Evolutionary conservation across 64 coral and sea anemone species (phyloP).

Genomic region (Pocillopora damicornis): DNA sequence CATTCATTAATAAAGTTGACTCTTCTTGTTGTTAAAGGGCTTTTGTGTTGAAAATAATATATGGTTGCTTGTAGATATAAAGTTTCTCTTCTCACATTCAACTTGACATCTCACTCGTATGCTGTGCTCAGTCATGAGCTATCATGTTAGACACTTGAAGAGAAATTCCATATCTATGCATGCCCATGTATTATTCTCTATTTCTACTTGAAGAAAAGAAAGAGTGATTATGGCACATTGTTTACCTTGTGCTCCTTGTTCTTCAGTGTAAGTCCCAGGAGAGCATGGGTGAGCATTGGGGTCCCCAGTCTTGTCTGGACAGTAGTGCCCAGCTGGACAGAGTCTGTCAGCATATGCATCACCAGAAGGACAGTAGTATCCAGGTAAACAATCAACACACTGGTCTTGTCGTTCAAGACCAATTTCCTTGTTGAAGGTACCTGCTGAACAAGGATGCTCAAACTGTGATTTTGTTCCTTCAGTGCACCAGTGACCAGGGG

Average conservation of each 20-base stretch:
- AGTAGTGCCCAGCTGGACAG: constrained; percentile 84
- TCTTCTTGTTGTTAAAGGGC: too few relatives aligned
- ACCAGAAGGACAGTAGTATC: constrained; percentile 72
- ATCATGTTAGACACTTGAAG: too few relatives aligned
- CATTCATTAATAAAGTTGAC: too few relatives aligned
- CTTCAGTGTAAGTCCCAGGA: constrained; percentile 83
- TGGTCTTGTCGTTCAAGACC: constrained; percentile 81
- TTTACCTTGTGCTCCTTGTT: constrained; percentile 87
- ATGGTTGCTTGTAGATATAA: too few relatives aligned
- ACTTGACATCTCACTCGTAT: too few relatives aligned
- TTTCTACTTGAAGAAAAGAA: too few relatives aligned
- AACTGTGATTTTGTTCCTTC: constrained; percentile 77
- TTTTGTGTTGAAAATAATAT: too few relatives aligned
- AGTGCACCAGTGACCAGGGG: constrained; percentile 68
- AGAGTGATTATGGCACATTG: neutral
- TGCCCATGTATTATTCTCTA: too few relatives aligned
- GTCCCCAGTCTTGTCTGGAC: constrained; percentile 35
- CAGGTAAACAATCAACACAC: constrained; percentile 60
- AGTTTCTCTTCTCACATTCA: too few relatives aligned
- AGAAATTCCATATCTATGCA: too few relatives aligned
- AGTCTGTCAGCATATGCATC: constrained; percentile 61
- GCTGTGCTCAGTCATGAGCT: too few relatives aligned
- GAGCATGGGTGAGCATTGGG: constrained; percentile 23
- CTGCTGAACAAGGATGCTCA: constrained; percentile 54
- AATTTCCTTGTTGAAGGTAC: constrained; percentile 49